A percentile compares a stretch with the other conserved stretches of the same genome.
These are phyloP conservation scores for Macropis europaea DNA, from an alignment of 2,888 invertebrate species.

Conservation along the genomic window DNA sequence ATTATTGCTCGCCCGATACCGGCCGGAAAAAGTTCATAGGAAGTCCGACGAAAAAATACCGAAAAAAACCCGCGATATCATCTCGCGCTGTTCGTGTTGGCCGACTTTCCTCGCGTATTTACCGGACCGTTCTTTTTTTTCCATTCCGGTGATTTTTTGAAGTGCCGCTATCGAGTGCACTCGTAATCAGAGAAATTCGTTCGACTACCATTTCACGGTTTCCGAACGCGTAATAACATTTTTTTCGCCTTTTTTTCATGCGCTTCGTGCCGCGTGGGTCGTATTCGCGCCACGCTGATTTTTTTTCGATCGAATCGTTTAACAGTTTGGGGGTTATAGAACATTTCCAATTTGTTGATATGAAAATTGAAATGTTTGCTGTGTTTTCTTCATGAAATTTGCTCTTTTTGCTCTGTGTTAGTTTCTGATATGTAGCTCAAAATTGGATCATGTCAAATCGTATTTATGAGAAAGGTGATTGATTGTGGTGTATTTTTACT, in stretches of 20 bases:
- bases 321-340: too few species aligned
- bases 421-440: too few species aligned
- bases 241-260: not conserved
- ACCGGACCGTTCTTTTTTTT: not conserved
- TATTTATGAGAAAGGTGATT: too few species aligned
- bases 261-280: too few species aligned
- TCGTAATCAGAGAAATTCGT: conserved; percentile 38
- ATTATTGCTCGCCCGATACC: conserved; percentile 16
- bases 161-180: conserved; percentile 19
- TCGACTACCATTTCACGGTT: conserved; percentile 17
- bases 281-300: too few species aligned
- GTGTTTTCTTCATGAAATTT: too few species aligned
- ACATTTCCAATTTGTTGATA: too few species aligned
- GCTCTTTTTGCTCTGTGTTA: too few species aligned
- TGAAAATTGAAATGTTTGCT: too few species aligned
- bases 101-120: conserved; percentile 30
- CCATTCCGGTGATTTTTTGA: conserved; percentile 11
- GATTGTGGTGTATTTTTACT: too few species aligned
- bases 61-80: conserved; percentile 20
- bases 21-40: conserved; percentile 7
- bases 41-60: conserved; percentile 24
- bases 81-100: conserved; percentile 15
- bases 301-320: too few species aligned
- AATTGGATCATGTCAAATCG: too few species aligned
- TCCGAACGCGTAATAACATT: not conserved